Evolutionary conservation across 2,113 vertebrate genomes (phyloP).

Genomic region (Xenopus tropicalis): UCB_Xtro_10.0 CM004444.2:150982001-150982500

Average conservation of each 20-base stretch:
- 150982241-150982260: slow-evolving; percentile 83
- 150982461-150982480: slow-evolving; percentile 88
- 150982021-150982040: slow-evolving; percentile 87
- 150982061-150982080: slow-evolving; percentile 82
- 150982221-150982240: slow-evolving; percentile 71
- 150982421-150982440: slow-evolving; percentile 75
- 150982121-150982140: slow-evolving; percentile 81
- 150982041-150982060: slow-evolving; percentile 72
- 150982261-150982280: slow-evolving; percentile 77
- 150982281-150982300: slow-evolving; percentile 88
- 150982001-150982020: slow-evolving; percentile 89
- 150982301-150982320: slow-evolving; percentile 85
- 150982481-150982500: slow-evolving; percentile 80
- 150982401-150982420: slow-evolving; percentile 83
- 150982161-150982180: slow-evolving; percentile 93
- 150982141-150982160: slow-evolving; percentile 94
- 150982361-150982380: slow-evolving; percentile 80
- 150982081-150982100: slow-evolving; percentile 86
- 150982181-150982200: slow-evolving; percentile 70
- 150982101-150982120: slow-evolving; percentile 83
- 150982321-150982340: slow-evolving; percentile 82
- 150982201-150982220: slow-evolving; percentile 83
- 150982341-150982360: slow-evolving; percentile 86
- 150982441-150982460: slow-evolving; percentile 88
- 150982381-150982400: slow-evolving; percentile 80